Percentiles rank a stretch among this genome's conserved stretches.
These are phyloP conservation scores for Ceratosolen fusciceps DNA, from an alignment of 1,140 invertebrate genomes.

Conservation along the genomic window DNA sequence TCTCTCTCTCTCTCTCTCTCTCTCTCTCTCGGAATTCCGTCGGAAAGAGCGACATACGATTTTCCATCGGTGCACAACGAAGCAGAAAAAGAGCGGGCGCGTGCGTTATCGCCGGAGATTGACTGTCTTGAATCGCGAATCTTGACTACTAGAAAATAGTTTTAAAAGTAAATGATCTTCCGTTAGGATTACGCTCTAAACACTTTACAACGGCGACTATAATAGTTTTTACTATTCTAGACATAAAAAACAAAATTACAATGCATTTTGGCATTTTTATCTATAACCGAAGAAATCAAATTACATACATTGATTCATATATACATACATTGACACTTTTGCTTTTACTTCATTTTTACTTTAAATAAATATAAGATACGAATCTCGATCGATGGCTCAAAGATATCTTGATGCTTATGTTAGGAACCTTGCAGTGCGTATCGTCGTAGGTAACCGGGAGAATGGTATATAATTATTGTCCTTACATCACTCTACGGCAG, in stretches of 20 bases:
- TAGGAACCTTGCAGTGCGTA: background rate
- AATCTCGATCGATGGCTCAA: background rate
- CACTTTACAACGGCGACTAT: too few species aligned
- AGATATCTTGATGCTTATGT: background rate
- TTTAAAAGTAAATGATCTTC: constrained; percentile 14
- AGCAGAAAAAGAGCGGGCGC: background rate
- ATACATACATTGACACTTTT: background rate
- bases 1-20: too few species aligned
- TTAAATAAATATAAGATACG: background rate
- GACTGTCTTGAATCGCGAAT: background rate
- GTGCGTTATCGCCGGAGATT: background rate
- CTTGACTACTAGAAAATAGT: background rate
- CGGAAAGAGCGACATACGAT: constrained; percentile 26
- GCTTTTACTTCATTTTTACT: background rate
- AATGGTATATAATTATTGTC: constrained; percentile 3
- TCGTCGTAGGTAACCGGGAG: background rate
- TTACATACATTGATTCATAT: too few species aligned
- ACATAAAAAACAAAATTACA: too few species aligned
- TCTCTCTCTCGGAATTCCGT: constrained; percentile 33
- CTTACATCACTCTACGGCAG: background rate
- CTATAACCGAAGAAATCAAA: too few species aligned
- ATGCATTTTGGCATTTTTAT: too few species aligned
- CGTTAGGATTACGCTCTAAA: too few species aligned
- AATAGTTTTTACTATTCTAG: too few species aligned
- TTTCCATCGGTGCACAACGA: constrained; percentile 26